Evolutionary conservation across 2,113 vertebrate genomes (phyloP).

Genomic region (Alces alces): DNA sequence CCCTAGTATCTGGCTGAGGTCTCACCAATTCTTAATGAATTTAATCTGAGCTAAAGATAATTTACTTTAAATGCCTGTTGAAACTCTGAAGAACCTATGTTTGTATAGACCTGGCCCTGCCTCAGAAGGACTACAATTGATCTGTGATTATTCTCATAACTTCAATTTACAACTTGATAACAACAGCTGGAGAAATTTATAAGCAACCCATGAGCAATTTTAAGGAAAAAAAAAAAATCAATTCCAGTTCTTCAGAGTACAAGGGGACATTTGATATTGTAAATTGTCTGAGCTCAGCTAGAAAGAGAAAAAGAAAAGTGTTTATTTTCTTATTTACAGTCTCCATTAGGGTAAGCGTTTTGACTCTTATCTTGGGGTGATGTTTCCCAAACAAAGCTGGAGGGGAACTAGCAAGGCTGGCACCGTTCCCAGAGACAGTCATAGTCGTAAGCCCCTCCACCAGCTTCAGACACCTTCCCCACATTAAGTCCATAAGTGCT

Average conservation of each 20-base stretch:
- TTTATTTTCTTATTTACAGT: conserved; percentile 5
- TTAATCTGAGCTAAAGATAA: conserved; percentile 4
- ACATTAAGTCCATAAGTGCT: accelerated
- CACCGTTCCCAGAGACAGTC: background rate
- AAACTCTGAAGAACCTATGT: background rate
- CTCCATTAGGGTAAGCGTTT: background rate
- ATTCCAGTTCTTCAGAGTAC: background rate
- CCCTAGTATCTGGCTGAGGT: background rate
- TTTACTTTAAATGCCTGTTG: conserved; percentile 9
- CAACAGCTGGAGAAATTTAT: conserved; percentile 29
- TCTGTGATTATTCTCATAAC: conserved; percentile 57
- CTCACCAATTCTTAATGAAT: conserved; percentile 3
- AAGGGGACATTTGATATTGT: conserved; percentile 57
- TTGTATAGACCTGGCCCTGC: background rate
- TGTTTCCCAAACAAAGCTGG: background rate
- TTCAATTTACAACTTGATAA: conserved; percentile 59
- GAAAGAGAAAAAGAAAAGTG: background rate
- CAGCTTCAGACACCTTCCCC: background rate
- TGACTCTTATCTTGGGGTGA: conserved; percentile 6
- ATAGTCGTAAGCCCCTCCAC: background rate
- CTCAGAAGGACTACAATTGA: background rate
- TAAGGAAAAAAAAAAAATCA: conserved; percentile 26
- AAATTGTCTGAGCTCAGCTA: conserved; percentile 32
- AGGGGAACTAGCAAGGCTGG: background rate
- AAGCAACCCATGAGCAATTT: conserved; percentile 31